Base-by-base conservation (phyloP, 2,797 vertebrate species). In the Ispidina picta region DNA sequence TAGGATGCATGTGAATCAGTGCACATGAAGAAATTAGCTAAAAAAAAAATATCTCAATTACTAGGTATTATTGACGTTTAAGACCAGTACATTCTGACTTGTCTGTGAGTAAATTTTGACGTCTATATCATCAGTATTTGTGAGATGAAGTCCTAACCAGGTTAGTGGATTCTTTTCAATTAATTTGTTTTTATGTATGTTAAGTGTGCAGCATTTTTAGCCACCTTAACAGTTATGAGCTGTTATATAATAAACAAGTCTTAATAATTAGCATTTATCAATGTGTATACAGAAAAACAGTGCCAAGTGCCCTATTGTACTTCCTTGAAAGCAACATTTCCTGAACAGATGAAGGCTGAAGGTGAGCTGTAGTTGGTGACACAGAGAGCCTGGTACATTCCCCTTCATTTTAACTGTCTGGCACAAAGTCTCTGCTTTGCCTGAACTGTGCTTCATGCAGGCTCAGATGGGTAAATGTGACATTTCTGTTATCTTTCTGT, bases 401-500 rank as follows among this genome's bases (percentile, higher is more conserved):
- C 8, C 9, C 18, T 75, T 22, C 28, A 15, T 82, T 91, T 72
- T 33, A 66, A 26, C 39, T 31, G 13, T 22, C 63, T 83, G 55
- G 35, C 22, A 22, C 35, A 69, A 16, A 20, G 52, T 23, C 23
- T 64, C 31, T 63, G 44, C 7, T 60, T 86, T 92, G 55, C 23
- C 37, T 89, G 76, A 86, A 49, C 8, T 46, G 23, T 73, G 48
- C 22, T 76, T 73, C 8, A 2, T 89, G 41, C 12, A 73, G 56
- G 13, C 8, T 87, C 63, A 81, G 35, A 72, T 74, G 25, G 54
- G 79, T 75, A 92, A 94, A 72, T 12, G 9, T 84, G 88, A 74
- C 78, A 87, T 92, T 95, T 89, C 58, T 69, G 23, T 83, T 88
- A 23, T 21, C 29, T 51, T 87, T 88, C 44, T 83, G 29, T 31